Conservation (phyloP, 2,113 vertebrate species). For the Bubalus kerabau region DNA sequence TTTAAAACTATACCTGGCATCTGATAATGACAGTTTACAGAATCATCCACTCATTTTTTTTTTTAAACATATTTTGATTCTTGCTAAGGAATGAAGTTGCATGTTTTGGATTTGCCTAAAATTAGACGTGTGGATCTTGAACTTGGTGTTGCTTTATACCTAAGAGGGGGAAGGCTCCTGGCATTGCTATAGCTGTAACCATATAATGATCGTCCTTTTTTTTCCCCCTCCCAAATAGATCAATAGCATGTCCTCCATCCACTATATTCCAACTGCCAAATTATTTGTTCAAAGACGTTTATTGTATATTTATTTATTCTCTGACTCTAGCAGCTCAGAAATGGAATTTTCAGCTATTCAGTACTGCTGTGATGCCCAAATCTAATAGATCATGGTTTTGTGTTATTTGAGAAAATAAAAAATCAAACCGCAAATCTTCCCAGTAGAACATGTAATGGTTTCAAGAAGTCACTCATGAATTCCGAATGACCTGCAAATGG, state of each 20-base stretch:
- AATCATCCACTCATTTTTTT: background rate
- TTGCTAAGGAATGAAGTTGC: slow-evolving; percentile 43
- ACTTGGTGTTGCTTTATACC: background rate
- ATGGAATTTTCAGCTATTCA: background rate
- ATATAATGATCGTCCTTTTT: background rate
- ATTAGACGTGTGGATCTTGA: background rate
- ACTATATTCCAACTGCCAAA: background rate
- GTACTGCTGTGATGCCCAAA: background rate
- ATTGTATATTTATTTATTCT: slow-evolving; percentile 41
- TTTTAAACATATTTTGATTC: background rate
- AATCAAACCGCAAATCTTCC: background rate
- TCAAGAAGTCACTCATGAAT: slow-evolving; percentile 54
- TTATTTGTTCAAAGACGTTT: background rate
- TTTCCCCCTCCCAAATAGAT: background rate
- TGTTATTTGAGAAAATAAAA: slow-evolving; percentile 31
- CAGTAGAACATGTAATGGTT: slow-evolving; percentile 8
- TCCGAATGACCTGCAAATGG: slow-evolving; percentile 17
- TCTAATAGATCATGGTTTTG: background rate
- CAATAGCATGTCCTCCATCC: slow-evolving; percentile 9
- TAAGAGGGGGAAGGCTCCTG: slow-evolving; percentile 8
- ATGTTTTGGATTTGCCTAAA: slow-evolving; percentile 23
- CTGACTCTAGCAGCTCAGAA: slow-evolving; percentile 52
- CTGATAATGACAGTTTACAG: background rate
- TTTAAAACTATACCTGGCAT: slow-evolving; percentile 3
- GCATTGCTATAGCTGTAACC: background rate